These are phyloP conservation scores for Micrastur ruficollis DNA, from an alignment of 2,797 vertebrate species.

Conservation along the genomic window DNA sequence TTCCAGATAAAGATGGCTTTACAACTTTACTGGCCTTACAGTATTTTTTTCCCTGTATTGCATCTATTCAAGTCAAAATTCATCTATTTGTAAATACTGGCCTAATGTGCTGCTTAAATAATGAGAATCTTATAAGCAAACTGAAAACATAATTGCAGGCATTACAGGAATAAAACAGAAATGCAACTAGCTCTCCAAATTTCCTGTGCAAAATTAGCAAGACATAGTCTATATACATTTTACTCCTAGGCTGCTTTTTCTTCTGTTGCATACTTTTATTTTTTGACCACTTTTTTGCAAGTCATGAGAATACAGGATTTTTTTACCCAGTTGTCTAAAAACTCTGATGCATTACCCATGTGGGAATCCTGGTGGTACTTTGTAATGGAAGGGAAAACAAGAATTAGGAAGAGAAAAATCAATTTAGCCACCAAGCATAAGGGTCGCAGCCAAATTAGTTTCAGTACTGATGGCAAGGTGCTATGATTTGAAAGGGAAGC, in stretches of 20 bases:
- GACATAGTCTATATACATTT: background rate
- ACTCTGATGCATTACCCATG: constrained; percentile 5
- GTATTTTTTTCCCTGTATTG: background rate
- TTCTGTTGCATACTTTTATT: background rate
- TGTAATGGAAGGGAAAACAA: constrained; percentile 48
- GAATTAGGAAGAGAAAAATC: constrained; percentile 56
- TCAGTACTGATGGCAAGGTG: background rate
- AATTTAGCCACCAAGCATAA: constrained; percentile 27
- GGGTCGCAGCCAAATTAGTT: constrained; percentile 51
- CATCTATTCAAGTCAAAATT: background rate
- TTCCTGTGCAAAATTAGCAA: background rate
- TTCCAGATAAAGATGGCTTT: background rate
- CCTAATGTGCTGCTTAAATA: background rate
- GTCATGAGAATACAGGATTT: background rate
- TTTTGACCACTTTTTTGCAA: background rate
- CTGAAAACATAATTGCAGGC: background rate
- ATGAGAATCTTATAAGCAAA: background rate
- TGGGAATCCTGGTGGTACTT: constrained; percentile 27
- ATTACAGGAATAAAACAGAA: background rate
- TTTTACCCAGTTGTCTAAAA: constrained; percentile 17
- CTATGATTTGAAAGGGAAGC: background rate
- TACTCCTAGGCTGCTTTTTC: background rate
- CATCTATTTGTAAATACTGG: background rate
- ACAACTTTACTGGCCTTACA: background rate
- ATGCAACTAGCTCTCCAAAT: background rate